These are phyloP conservation scores for Pteruthius melanotis DNA, from an alignment of 2,113 vertebrate genomes.

Conservation along the genomic window DNA sequence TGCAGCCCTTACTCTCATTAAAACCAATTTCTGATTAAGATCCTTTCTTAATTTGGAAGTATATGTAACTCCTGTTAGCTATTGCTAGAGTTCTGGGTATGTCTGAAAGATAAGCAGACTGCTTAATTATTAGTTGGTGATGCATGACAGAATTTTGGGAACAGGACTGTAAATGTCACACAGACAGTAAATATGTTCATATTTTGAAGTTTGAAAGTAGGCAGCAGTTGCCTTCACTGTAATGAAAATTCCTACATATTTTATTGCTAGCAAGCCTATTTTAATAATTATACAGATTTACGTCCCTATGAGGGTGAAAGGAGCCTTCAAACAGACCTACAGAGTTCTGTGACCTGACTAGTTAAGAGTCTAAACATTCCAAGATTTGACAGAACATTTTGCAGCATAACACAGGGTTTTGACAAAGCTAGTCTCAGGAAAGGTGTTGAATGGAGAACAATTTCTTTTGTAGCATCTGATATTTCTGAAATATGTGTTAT, in stretches of 20 bases:
- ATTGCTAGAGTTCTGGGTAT: not conserved
- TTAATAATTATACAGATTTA: not conserved
- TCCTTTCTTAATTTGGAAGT: not conserved
- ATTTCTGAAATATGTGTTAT: not conserved
- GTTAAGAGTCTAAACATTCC: not conserved
- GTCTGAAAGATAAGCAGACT: constrained; percentile 35
- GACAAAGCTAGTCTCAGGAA: not conserved
- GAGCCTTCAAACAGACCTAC: not conserved
- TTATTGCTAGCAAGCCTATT: not conserved
- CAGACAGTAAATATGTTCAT: not conserved
- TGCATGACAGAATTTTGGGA: constrained; percentile 31
- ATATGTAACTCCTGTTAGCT: not conserved
- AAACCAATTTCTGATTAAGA: not conserved
- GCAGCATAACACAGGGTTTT: not conserved
- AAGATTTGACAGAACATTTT: not conserved
- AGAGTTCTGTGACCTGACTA: not conserved
- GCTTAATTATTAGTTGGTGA: constrained; percentile 40
- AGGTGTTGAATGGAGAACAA: not conserved
- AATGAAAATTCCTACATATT: not conserved
- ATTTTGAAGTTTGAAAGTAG: not conserved
- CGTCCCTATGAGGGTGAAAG: not conserved
- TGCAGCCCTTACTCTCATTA: not conserved
- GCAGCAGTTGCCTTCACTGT: not conserved
- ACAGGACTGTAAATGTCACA: not conserved
- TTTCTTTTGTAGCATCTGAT: not conserved